These are phyloP conservation scores for Colletes collaris DNA, from an alignment of 2,888 invertebrate genomes.

Conservation along the genomic window DNA sequence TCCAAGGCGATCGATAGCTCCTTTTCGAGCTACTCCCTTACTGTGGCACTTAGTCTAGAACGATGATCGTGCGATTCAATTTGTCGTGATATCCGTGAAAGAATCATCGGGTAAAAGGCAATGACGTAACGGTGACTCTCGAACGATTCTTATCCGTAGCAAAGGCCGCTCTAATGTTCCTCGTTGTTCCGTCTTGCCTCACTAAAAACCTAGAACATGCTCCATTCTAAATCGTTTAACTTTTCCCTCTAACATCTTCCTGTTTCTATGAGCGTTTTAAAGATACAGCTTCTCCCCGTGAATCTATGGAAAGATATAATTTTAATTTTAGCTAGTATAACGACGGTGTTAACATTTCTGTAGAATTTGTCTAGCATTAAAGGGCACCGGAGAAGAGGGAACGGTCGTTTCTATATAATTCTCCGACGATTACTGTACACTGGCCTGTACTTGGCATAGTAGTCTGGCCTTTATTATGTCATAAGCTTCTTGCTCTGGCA, in stretches of 20 bases:
- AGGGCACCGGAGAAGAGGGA: background rate
- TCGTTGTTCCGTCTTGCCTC: background rate
- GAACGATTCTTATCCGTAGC: background rate
- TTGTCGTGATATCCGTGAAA: slow-evolving; percentile 33
- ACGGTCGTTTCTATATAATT: slow-evolving; percentile 7
- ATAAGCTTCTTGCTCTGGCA: slow-evolving; percentile 29
- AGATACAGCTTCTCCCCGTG: too few species aligned
- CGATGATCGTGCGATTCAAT: slow-evolving; percentile 55
- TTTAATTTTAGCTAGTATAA: too few species aligned
- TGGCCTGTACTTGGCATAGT: slow-evolving; percentile 26
- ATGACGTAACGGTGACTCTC: background rate
- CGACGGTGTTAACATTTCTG: too few species aligned
- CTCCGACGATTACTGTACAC: slow-evolving; percentile 6
- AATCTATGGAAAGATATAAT: too few species aligned
- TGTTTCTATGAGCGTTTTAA: too few species aligned
- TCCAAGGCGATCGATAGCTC: slow-evolving; percentile 52
- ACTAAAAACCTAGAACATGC: too few species aligned
- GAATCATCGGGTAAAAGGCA: slow-evolving; percentile 20
- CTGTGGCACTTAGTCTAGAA: slow-evolving; percentile 45
- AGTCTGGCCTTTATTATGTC: slow-evolving; percentile 45
- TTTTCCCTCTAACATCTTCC: too few species aligned
- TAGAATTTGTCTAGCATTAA: background rate
- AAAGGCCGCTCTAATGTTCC: background rate
- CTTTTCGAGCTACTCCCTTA: slow-evolving; percentile 58
- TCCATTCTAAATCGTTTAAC: too few species aligned